Conservation (phyloP, 2,888 invertebrate genomes). For the Eulithis prunata region DNA sequence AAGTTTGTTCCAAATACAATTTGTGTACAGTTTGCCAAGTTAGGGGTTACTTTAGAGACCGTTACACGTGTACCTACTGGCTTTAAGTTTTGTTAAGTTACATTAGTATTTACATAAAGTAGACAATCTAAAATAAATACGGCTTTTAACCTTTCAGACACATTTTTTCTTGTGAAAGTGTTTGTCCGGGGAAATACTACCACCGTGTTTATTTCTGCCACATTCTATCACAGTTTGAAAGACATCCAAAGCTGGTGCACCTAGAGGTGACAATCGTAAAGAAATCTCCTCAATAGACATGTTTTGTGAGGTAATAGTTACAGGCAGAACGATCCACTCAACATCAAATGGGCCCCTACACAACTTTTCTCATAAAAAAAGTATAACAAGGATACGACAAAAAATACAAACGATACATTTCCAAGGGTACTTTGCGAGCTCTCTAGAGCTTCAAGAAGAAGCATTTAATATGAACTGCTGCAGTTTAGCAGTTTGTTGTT, state of each 20-base stretch:
- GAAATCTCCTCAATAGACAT: no score
- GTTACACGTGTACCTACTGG: conserved; percentile 1
- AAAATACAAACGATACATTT: conserved; percentile 1
- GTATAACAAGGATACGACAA: neutral
- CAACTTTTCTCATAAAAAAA: no score
- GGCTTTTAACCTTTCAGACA: no score
- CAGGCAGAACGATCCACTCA: no score
- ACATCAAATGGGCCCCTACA: no score
- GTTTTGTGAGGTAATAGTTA: no score
- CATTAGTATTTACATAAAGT: neutral
- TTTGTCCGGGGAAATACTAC: no score
- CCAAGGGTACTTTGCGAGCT: neutral
- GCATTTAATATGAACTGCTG: conserved; percentile 52
- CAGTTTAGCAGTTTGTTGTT: conserved; percentile 55
- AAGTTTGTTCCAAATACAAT: conserved; percentile 21
- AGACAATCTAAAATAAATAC: neutral
- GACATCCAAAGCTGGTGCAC: no score
- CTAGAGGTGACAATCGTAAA: no score
- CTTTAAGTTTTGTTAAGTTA: conserved; percentile 1
- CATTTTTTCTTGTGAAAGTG: no score
- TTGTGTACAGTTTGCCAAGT: conserved; percentile 7
- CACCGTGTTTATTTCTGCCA: no score
- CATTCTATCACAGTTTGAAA: no score
- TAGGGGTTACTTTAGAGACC: neutral
- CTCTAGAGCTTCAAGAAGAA: conserved; percentile 22